A percentile compares a stretch with the other conserved stretches of the same genome.
These are phyloP conservation scores for Brachionus sp. DNA, from an alignment of 1,140 invertebrate species.

Conservation along the genomic window DNA sequence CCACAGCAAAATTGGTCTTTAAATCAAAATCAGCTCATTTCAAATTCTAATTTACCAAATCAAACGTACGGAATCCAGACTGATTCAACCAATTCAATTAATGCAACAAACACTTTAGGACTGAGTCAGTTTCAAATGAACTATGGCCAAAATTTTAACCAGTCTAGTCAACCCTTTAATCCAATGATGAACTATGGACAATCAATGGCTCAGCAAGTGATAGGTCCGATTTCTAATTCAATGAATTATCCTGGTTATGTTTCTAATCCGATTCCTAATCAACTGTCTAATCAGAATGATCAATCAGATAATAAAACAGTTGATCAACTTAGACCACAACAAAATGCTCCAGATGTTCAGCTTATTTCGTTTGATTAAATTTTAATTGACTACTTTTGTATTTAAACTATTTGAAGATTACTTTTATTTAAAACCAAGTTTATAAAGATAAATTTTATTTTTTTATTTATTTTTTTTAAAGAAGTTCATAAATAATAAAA, in stretches of 20 bases:
- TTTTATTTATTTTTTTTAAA: neutral
- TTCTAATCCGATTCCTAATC: neutral
- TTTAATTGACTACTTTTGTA: neutral
- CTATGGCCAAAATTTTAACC: neutral
- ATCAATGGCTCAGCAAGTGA: neutral
- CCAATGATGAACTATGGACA: neutral
- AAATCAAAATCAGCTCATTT: conserved; percentile 12
- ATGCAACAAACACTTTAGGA: neutral
- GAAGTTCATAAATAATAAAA: neutral
- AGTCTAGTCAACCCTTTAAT: neutral
- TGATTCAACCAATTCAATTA: neutral
- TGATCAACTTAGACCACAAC: neutral
- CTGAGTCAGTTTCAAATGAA: neutral
- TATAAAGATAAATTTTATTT: neutral
- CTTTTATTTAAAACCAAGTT: neutral
- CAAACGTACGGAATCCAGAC: neutral
- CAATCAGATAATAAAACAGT: neutral
- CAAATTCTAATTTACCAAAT: neutral
- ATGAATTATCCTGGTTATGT: neutral
- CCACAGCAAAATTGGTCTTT: neutral
- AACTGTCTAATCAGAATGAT: neutral
- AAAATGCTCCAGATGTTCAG: neutral
- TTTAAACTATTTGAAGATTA: neutral
- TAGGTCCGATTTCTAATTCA: neutral
- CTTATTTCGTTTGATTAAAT: conserved; percentile 16